Conservation (phyloP, 2,113 vertebrate species). For the Peromyscus californicus region DNA sequence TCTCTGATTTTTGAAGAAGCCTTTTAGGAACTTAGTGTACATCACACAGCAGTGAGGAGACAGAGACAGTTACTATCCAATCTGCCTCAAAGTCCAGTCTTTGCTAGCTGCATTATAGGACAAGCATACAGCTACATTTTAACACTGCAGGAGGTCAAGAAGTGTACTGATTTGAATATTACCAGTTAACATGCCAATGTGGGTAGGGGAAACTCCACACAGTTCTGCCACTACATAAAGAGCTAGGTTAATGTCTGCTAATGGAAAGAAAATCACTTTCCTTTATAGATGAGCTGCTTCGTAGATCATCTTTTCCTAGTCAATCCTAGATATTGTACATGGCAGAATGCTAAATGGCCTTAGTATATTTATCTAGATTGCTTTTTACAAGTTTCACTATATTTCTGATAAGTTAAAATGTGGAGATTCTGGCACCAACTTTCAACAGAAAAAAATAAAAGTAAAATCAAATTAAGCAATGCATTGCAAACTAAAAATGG, state of each 20-base stretch:
- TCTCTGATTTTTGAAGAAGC: background rate
- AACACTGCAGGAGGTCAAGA: background rate
- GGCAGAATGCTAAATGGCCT: background rate
- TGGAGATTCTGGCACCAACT: background rate
- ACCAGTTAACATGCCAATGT: background rate
- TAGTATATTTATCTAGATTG: background rate
- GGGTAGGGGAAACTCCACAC: rapidly evolving
- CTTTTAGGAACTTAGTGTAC: background rate
- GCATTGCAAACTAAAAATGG: background rate
- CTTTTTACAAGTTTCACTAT: background rate
- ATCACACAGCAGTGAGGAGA: background rate
- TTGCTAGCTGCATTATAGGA: background rate
- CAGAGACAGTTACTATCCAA: background rate
- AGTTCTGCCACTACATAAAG: background rate
- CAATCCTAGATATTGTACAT: background rate
- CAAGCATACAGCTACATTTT: background rate
- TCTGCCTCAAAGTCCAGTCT: rapidly evolving
- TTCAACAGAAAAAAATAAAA: background rate
- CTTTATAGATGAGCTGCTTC: background rate
- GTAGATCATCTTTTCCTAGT: background rate
- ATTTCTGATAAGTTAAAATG: background rate
- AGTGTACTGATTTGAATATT: background rate
- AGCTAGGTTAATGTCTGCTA: no score
- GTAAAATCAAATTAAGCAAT: background rate
- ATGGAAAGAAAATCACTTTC: no score